Evolutionary conservation across 35 echinoderm and acorn worm genomes (phyloP).

Genomic region (Diadema setosum): DNA sequence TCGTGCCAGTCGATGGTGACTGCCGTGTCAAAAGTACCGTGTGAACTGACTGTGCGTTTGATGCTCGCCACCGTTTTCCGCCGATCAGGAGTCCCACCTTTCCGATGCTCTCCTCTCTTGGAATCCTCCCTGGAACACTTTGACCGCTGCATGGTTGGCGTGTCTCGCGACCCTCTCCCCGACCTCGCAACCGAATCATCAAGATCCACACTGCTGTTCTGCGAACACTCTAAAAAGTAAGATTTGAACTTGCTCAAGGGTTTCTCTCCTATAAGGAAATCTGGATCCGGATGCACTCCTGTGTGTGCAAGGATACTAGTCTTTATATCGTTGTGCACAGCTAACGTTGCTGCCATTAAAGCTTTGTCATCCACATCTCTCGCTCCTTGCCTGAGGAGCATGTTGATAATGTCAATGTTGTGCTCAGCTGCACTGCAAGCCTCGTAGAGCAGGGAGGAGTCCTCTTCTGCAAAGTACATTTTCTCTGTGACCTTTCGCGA

Average conservation of each 20-base stretch:
- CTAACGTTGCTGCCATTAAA: conserved; percentile 65
- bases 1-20: conserved; percentile 97
- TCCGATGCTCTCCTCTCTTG: background rate
- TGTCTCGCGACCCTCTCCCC: background rate
- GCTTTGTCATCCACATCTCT: conserved; percentile 70
- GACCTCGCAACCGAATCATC: background rate
- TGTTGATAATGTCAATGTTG: conserved; percentile 82
- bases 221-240: background rate
- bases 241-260: conserved; percentile 60
- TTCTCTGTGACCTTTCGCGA: conserved; percentile 14
- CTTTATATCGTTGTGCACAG: conserved; percentile 57
- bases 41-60: conserved; percentile 51
- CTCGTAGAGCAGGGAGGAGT: conserved; percentile 67
- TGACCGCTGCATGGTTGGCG: background rate
- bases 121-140: background rate
- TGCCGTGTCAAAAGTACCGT: conserved; percentile 74
- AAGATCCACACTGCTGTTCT: background rate
- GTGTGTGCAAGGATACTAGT: conserved; percentile 72
- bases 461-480: conserved; percentile 37
- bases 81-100: conserved; percentile 26
- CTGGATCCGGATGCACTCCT: conserved; percentile 85
- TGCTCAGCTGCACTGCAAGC: conserved; percentile 64
- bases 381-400: conserved; percentile 84
- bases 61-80: conserved; percentile 69
- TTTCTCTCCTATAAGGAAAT: conserved; percentile 52